phyloP scores from a whole-genome alignment of 2,888 invertebrate species.

The Meganola albula region DNA sequence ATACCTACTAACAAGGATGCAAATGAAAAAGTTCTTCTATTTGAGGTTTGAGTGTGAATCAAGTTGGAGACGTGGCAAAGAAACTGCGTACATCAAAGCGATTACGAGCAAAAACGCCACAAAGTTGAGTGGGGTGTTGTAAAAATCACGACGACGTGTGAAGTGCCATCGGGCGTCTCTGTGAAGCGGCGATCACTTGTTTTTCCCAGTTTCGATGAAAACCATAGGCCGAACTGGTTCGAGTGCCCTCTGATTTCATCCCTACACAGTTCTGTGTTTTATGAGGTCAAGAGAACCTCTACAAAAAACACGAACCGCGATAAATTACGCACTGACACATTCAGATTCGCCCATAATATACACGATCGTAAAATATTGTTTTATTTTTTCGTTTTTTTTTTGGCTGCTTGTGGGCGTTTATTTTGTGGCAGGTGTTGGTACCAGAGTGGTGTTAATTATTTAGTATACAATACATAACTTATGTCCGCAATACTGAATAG shows the following conservation, averaged over 20 bases:
- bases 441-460: constrained; percentile 13
- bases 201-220: constrained; percentile 72
- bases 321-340: constrained; percentile 77
- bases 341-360: constrained; percentile 73
- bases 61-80: constrained; percentile 26
- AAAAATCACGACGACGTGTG: constrained; percentile 75
- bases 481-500: too few relatives aligned
- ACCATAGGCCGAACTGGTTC: constrained; percentile 54
- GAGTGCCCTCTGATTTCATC: constrained; percentile 63
- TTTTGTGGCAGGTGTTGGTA: constrained; percentile 30
- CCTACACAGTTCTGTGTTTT: constrained; percentile 68
- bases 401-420: constrained; percentile 28
- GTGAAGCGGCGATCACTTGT: constrained; percentile 75
- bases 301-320: constrained; percentile 71
- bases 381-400: constrained; percentile 45
- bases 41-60: too few relatives aligned
- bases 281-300: constrained; percentile 74
- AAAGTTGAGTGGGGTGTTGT: constrained; percentile 66
- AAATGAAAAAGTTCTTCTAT: too few relatives aligned
- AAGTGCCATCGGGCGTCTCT: constrained; percentile 70
- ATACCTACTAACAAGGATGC: too few relatives aligned
- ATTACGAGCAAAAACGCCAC: constrained; percentile 64
- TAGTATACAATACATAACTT: constrained; percentile 1
- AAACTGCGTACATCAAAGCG: constrained; percentile 62
- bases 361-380: constrained; percentile 70